Base-by-base conservation (phyloP, 2,888 invertebrate species). In the Digitonthophagus gazella region DNA sequence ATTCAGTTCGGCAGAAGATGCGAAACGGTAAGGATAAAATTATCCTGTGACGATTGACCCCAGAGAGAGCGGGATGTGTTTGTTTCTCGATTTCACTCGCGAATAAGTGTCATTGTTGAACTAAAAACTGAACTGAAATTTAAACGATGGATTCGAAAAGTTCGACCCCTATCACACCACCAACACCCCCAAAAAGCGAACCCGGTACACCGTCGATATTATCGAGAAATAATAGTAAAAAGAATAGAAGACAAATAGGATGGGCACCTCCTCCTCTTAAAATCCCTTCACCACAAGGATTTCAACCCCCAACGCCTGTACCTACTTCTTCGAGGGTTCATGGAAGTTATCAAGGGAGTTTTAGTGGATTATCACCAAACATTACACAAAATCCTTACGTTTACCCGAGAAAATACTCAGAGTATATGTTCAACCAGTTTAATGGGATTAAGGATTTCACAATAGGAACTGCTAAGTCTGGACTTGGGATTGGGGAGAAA, bases 401-500 rank as follows among this genome's bases (percentile, higher is more conserved):
- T 81, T 89, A 90, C 74, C 85, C 88, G 0, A 88, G 86, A 72
- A 92, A 90, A 72, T 90, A 91, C 0, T 91, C 91, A 0, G 91
- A 91, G 73, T 93, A 92, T 76, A 89, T 93, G 86, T 91, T 92
- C 78, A 90, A 91, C 74, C 92, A 92, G 77, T 91, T 93, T 75
- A 90, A 89, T 75, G 93, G 91, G 0, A 58, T 75, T 57, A 90
- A 89, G 76, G 91, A 93, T 80, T 89, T 92, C 79, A 92, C 93
- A 0, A 85, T 87, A 84, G 87, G 86, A 73, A 88, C 88, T 0
- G 89, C 89, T 4, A 93, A 92, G 77, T 90, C 91, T 68, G 94
- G 95, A 18, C 83, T 95, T 73, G 93, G 93, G 82, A 89, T 90
- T 54, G 95, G 95, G 70, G 95, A 95, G 82, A 93, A 93, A 80